Evolutionary conservation across 2,113 vertebrate genomes (phyloP).

Genomic region (Danionella cerebrum): DNA sequence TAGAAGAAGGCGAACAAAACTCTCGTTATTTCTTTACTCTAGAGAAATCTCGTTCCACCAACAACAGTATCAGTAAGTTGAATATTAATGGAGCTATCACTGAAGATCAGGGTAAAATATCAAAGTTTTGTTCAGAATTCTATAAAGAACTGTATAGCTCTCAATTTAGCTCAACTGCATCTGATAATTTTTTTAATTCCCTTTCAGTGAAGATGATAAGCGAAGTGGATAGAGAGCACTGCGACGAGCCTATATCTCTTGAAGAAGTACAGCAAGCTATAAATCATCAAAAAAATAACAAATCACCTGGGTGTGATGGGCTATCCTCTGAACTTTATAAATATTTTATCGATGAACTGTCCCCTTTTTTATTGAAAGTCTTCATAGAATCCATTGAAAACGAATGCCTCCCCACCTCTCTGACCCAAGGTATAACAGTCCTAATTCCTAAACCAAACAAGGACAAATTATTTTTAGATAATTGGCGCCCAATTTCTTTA

Average conservation of each 20-base stretch:
- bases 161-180: not conserved
- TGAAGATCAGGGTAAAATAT: not conserved
- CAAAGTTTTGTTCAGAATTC: not conserved
- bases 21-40: not conserved
- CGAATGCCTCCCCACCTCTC: not conserved
- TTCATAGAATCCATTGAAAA: not conserved
- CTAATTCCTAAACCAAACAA: constrained; percentile 11
- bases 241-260: not conserved
- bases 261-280: not conserved
- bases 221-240: not conserved
- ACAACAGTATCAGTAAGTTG: not conserved
- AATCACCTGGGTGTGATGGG: not conserved
- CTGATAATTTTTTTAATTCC: not conserved
- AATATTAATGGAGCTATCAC: not conserved
- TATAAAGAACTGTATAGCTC: not conserved
- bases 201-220: not conserved
- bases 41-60: not conserved
- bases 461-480: not conserved
- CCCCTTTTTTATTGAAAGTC: not conserved
- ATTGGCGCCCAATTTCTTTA: not conserved
- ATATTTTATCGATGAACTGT: not conserved
- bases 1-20: not conserved
- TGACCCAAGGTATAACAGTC: too few relatives aligned
- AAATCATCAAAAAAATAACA: not conserved
- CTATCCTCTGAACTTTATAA: not conserved